Percentiles rank a stretch among this genome's conserved stretches.
Conservation (phyloP, 1,140 invertebrate genomes). For the Brachionus manjavacas region DNA sequence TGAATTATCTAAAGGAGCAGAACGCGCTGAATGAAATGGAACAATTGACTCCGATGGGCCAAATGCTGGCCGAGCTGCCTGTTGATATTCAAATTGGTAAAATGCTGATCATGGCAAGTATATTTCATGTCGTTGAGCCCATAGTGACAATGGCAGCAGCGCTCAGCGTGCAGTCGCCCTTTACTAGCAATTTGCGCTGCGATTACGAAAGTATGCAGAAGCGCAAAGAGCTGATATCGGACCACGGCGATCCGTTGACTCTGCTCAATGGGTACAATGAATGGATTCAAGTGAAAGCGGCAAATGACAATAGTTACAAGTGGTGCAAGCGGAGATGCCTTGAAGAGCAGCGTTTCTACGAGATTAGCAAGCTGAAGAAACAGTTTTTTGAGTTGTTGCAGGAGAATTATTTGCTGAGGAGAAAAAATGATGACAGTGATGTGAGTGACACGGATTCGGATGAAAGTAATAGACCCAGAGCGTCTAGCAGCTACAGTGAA, state of each 20-base stretch:
- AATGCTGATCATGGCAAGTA: conserved; percentile 85
- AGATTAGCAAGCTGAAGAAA: conserved; percentile 81
- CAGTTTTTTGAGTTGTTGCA: conserved; percentile 81
- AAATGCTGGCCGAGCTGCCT: conserved; percentile 78
- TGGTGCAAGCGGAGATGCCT: conserved; percentile 83
- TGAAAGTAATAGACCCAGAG: background rate
- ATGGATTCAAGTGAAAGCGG: conserved; percentile 68
- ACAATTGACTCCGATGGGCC: conserved; percentile 80
- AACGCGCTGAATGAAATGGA: conserved; percentile 76
- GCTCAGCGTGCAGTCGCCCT: conserved; percentile 84
- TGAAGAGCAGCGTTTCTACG: conserved; percentile 92
- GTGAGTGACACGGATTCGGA: conserved; percentile 12
- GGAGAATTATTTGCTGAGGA: conserved; percentile 43
- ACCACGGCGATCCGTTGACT: conserved; percentile 90
- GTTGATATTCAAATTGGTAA: conserved; percentile 92
- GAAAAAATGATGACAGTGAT: conserved; percentile 11
- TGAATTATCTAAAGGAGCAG: conserved; percentile 76
- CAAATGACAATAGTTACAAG: conserved; percentile 60
- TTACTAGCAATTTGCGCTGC: conserved; percentile 78
- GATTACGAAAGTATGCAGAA: conserved; percentile 75
- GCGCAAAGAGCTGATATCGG: conserved; percentile 75
- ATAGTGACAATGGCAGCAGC: conserved; percentile 82
- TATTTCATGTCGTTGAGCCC: conserved; percentile 77
- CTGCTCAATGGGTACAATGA: conserved; percentile 79
- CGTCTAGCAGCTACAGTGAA: background rate